Conservation (phyloP, 2,888 invertebrate species). For the Lasioglossum calceatum region DNA sequence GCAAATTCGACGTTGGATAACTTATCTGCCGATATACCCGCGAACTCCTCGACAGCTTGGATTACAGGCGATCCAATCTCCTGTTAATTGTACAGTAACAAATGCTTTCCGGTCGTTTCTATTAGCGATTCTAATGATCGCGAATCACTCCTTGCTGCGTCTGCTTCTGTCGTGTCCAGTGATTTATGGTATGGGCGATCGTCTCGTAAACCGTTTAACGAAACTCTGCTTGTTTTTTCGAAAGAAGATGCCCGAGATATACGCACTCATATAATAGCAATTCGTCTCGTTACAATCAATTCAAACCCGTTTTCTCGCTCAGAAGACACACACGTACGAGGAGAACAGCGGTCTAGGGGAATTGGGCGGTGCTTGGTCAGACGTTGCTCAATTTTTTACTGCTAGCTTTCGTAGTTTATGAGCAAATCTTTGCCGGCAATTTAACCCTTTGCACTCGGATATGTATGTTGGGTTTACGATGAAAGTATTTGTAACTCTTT, state of each 20-base stretch:
- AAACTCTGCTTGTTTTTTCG: not conserved
- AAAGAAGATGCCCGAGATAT: not conserved
- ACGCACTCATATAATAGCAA: not conserved
- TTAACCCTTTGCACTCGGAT: no score
- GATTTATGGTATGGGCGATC: not conserved
- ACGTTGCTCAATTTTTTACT: not conserved
- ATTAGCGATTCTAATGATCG: not conserved
- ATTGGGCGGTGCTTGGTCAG: not conserved
- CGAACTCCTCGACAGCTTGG: not conserved
- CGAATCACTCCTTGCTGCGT: not conserved
- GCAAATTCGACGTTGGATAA: not conserved
- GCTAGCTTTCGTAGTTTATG: no score
- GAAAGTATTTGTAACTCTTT: no score
- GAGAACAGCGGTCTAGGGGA: not conserved
- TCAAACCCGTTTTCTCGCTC: not conserved
- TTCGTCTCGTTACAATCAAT: not conserved
- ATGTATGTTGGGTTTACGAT: no score
- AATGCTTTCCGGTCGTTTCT: slow-evolving; percentile 1
- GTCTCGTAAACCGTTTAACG: not conserved
- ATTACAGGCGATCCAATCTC: slow-evolving; percentile 16
- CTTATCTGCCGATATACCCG: slow-evolving; percentile 30
- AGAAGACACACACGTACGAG: not conserved
- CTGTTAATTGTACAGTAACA: slow-evolving; percentile 7
- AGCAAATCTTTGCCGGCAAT: no score
- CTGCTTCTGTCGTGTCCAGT: not conserved